Evolutionary conservation across 2,888 invertebrate genomes (phyloP), one percentile per base, ranked within the genome.

Genomic region (Ischnura elegans): DNA sequence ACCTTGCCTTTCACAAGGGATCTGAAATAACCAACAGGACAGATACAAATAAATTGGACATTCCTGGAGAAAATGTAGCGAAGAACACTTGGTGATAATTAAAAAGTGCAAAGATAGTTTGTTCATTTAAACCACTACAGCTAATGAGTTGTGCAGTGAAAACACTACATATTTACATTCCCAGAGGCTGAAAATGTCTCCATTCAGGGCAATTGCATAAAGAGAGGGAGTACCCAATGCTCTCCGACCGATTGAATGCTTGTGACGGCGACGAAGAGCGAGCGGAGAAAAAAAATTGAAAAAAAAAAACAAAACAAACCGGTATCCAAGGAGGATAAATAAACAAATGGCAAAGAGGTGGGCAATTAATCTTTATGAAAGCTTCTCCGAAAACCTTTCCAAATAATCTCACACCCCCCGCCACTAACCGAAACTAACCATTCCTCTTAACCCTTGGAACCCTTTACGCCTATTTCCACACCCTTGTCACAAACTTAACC

Each of bases 351-450:
- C 29, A 43, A 61, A 61, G 90, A 42, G 90, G 86, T 36, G 61
- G 66, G 90, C 42, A 90, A 90, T 90, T 90, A 90, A 90, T 90
- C 90, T 43, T 42, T 43, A 55, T 51, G 87, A 55, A 55, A 87
- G 87, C 87, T 55, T 51, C 55, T 19, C 25, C 43, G 21, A 86
- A 45, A 86, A 45, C 43, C 43, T 86, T 45, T 43, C 43, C 86
- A 43, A 45, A 86, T 45, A 86, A 36, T 45, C 45, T 45, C 86
- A 25, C 86, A 25, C 86, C 36, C 84, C 4, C 36, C 36, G 36
- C 2, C 16, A 16, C 84, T 3, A 13, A 42, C 36, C 36, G 36
- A 0, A 0, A 16, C 84, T 3, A 13, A 42, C 42, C 19, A 2
- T 8, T 36, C 84, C 84, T 42, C 42, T 29, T 5, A 47, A 47